Evolutionary conservation across 2,797 vertebrate species (phyloP).

Genomic region (Falco berigora): DNA sequence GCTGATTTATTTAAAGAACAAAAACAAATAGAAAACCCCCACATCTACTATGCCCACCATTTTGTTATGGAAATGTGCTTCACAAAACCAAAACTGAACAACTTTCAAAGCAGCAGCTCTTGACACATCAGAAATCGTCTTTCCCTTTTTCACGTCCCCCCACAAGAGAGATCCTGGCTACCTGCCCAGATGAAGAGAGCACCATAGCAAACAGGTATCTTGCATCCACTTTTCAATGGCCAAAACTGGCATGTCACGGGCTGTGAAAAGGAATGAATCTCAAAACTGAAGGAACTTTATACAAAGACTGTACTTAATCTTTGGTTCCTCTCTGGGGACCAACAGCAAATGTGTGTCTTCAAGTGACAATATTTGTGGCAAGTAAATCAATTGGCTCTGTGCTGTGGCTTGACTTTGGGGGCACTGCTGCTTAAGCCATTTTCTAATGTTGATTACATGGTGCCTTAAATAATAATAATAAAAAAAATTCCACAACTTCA

Average conservation of each 20-base stretch:
- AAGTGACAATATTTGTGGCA: background rate
- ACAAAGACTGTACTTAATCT: background rate
- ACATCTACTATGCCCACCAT: background rate
- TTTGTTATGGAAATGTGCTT: background rate
- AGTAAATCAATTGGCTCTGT: background rate
- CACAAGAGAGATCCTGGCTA: background rate
- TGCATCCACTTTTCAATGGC: background rate
- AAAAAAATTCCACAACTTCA: background rate
- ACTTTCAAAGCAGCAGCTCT: background rate
- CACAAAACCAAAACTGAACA: background rate
- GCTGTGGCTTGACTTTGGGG: background rate
- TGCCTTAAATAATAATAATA: background rate
- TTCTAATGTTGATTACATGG: background rate
- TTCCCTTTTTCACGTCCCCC: background rate
- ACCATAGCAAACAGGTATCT: background rate
- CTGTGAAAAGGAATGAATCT: background rate
- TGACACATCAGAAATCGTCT: background rate
- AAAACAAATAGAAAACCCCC: background rate
- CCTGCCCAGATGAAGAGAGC: background rate
- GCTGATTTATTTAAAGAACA: background rate
- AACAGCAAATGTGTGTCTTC: background rate
- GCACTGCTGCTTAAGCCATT: background rate
- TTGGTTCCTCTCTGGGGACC: background rate
- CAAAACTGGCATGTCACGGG: background rate
- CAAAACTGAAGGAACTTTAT: background rate